Evolutionary conservation across 2,797 vertebrate genomes (phyloP).

Genomic region (Toxotes lorentzi): DNA sequence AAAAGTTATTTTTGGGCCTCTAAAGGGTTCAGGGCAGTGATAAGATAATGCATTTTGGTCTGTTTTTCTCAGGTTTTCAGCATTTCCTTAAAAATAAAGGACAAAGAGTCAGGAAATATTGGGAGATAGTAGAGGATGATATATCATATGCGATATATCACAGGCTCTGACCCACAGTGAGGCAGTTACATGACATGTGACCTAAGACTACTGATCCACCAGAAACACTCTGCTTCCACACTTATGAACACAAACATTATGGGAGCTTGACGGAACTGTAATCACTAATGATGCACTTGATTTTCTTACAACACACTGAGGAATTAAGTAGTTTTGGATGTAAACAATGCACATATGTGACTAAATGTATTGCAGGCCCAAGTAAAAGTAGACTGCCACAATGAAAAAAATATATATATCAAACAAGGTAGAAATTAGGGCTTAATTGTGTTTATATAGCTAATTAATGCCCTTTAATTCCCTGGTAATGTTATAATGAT

Average conservation of each 20-base stretch:
- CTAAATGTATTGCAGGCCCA: neutral
- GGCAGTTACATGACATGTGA: neutral
- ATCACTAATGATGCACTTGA: too few relatives aligned
- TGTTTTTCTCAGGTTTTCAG: conserved; percentile 35
- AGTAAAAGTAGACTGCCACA: neutral
- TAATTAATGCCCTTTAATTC: neutral
- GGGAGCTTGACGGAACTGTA: neutral
- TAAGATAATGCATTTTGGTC: neutral
- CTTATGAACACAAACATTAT: neutral
- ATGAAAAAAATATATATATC: neutral
- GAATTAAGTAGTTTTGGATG: neutral
- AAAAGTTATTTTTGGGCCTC: conserved; percentile 17
- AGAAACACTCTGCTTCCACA: neutral
- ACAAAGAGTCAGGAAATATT: conserved; percentile 51
- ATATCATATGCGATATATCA: neutral
- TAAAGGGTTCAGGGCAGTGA: neutral
- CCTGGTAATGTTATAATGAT: neutral
- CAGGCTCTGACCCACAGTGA: conserved; percentile 13
- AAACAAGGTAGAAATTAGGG: neutral
- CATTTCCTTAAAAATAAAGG: conserved; percentile 40
- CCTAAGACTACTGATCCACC: neutral
- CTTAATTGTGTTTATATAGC: neutral
- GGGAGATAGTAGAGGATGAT: conserved; percentile 11
- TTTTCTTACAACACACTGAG: neutral
- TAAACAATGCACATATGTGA: neutral